Conservation (phyloP, 2,113 vertebrate species). For the Scomber colias region DNA sequence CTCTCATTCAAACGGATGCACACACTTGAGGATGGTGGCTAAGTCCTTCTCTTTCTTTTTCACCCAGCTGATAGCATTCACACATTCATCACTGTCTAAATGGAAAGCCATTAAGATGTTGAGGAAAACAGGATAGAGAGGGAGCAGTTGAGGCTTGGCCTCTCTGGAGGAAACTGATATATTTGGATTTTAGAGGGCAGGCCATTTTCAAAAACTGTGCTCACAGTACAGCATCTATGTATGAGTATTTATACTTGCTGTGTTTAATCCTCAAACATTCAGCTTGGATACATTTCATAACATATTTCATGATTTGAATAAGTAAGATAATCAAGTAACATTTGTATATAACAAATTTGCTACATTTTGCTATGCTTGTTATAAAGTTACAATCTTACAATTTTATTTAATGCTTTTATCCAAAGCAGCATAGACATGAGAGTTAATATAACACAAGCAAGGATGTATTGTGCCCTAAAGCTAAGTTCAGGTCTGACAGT, state of each 20-base stretch:
- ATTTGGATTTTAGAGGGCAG: conserved; percentile 38
- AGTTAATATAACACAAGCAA: too few species aligned
- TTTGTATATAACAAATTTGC: not conserved
- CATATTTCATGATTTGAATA: not conserved
- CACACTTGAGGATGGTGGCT: conserved; percentile 5
- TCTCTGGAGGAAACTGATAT: conserved; percentile 46
- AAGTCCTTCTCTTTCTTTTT: conserved; percentile 8
- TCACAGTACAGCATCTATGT: not conserved
- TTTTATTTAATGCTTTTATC: too few species aligned
- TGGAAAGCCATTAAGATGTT: conserved; percentile 45
- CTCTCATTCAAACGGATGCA: conserved; percentile 6
- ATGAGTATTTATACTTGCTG: not conserved
- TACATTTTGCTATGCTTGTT: not conserved
- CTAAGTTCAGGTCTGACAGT: too few species aligned
- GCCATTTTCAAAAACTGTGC: conserved; percentile 27
- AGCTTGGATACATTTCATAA: too few species aligned
- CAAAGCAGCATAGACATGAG: too few species aligned
- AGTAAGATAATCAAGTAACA: not conserved
- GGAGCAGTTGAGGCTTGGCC: conserved; percentile 54
- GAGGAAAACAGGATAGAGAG: conserved; percentile 23
- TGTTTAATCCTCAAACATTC: not conserved
- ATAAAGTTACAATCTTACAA: too few species aligned
- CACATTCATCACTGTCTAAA: conserved; percentile 60
- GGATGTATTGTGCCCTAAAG: too few species aligned
- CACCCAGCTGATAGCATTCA: conserved; percentile 50